Percentiles rank a stretch among this genome's conserved stretches.
Evolutionary conservation across 2,888 invertebrate species (phyloP).

Genomic region (Drosophila affinis): DNA sequence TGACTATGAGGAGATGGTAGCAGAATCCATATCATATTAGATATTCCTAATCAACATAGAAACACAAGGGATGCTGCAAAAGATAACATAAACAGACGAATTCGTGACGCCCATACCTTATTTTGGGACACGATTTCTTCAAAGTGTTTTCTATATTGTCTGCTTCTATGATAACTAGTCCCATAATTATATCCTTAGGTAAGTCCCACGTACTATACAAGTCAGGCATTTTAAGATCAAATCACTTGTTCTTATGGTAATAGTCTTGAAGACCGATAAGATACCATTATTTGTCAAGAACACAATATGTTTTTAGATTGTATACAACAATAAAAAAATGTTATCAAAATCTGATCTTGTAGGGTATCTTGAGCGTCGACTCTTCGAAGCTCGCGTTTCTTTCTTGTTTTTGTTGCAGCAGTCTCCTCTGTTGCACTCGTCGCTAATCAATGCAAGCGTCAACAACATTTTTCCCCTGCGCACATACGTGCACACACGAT

Average conservation of each 20-base stretch:
- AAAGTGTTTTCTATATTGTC: too few relatives aligned
- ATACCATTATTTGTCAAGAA: background rate
- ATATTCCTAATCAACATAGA: too few relatives aligned
- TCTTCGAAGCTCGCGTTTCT: background rate
- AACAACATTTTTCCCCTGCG: constrained; percentile 61
- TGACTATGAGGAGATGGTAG: background rate
- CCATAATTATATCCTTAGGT: background rate
- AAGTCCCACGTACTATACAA: too few relatives aligned
- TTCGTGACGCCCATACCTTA: too few relatives aligned
- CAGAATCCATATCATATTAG: background rate
- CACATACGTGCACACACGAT: constrained; percentile 16
- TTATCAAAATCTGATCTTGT: background rate
- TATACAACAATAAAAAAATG: too few relatives aligned
- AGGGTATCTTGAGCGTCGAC: background rate
- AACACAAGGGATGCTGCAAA: too few relatives aligned
- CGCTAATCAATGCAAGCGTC: constrained; percentile 73
- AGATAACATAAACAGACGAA: too few relatives aligned
- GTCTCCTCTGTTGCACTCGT: constrained; percentile 33
- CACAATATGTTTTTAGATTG: too few relatives aligned
- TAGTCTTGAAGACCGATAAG: background rate
- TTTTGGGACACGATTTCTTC: too few relatives aligned
- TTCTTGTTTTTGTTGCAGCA: background rate
- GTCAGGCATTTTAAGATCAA: background rate
- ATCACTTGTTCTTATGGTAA: background rate
- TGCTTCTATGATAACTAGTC: background rate